Evolutionary conservation across 2,888 invertebrate genomes (phyloP), one percentile per base, ranked within the genome.

Genomic region (Adelognathus sp.): DNA sequence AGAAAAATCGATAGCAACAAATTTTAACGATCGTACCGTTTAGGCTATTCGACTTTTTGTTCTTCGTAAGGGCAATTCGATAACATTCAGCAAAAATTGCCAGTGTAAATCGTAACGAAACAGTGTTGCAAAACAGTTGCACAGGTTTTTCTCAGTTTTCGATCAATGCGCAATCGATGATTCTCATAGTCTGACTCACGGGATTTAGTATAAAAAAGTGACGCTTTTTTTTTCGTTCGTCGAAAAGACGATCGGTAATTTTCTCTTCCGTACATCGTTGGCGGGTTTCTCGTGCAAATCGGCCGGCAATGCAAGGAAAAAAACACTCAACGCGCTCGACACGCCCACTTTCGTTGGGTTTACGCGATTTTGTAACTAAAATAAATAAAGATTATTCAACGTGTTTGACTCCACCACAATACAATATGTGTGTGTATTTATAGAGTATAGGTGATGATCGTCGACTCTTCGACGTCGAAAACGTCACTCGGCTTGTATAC

Each of bases 231-330:
- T 21, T 50, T 6, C 31, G 31, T 64, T 50, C 5, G n/a, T 33
- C 63, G n/a, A n/a, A 64, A 11, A n/a, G 31, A 11, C 18, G 21
- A n/a, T 64, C 33, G 21, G 16, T n/a, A n/a, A 33, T 50, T 11
- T n/a, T 27, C 1, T 5, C 9, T 50, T n/a, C 14, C 33, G 44
- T 16, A 31, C 52, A 78, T 73, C 46, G n/a, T 50, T 50, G 31
- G 18, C 58, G 44, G 44, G 61, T 46, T 36, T 14, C 41, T 31
- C 50, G 58, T 50, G 63, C 56, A 73, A 64, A 73, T 73, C 64
- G 73, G 46, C 52, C 73, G 73, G 58, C 67, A 78, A 73, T 78
- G 67, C 56, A 69, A 61, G 31, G 33, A 31, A 64, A 44, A 27
- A 56, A 33, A 46, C 54, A 39, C 44, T 24, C 27, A 54, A 46